Evolutionary conservation across 2,888 invertebrate species (phyloP).

Genomic region (Lochmaea crataegi): DNA sequence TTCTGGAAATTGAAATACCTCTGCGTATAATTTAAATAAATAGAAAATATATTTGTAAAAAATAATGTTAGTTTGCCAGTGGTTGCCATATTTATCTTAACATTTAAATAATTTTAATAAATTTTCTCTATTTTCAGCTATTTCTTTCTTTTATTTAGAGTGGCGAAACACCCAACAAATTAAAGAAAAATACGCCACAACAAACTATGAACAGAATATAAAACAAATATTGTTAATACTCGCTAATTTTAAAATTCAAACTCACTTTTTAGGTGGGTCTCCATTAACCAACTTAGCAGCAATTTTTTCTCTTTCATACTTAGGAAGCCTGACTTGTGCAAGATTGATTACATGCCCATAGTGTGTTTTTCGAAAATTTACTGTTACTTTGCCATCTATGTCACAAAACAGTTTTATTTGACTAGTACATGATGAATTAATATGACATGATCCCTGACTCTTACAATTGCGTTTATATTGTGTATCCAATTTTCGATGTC

Average conservation of each 20-base stretch:
- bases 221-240: not conserved
- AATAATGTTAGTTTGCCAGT: too few species aligned
- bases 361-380: not conserved
- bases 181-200: too few species aligned
- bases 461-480: not conserved
- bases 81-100: too few species aligned
- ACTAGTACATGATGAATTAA: not conserved
- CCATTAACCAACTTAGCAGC: slow-evolving; percentile 9
- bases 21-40: too few species aligned
- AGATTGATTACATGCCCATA: slow-evolving; percentile 2
- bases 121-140: too few species aligned
- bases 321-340: not conserved
- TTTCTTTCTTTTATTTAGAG: too few species aligned
- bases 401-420: slow-evolving; percentile 8
- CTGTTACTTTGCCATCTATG: not conserved
- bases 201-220: too few species aligned
- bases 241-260: slow-evolving; percentile 7
- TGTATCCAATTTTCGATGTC: not conserved
- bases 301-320: slow-evolving; percentile 1
- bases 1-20: too few species aligned
- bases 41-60: too few species aligned
- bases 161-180: too few species aligned
- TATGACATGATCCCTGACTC: not conserved
- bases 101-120: too few species aligned
- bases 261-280: slow-evolving; percentile 4